Conservation (phyloP, 2,888 invertebrate genomes). For the Escarpia spicata region DNA sequence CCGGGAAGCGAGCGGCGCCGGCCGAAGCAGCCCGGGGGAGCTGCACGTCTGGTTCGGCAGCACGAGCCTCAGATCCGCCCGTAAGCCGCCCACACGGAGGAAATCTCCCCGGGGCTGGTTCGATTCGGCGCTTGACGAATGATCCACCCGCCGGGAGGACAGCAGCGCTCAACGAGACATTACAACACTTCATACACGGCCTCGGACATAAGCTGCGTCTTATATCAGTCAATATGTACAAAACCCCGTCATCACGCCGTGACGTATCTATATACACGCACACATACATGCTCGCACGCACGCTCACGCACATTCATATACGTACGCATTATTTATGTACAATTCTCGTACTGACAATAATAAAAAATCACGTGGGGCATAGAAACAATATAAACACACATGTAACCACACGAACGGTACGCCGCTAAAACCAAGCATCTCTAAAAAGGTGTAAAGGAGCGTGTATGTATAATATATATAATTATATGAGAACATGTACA, state of each 20-base stretch:
- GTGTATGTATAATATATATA: not conserved
- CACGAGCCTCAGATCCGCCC: not conserved
- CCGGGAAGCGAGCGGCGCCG: not conserved
- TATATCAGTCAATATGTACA: conserved; percentile 8
- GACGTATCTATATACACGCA: not conserved
- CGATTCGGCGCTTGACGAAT: not conserved
- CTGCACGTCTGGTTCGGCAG: not conserved
- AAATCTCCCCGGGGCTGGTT: not conserved
- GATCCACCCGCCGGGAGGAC: not conserved
- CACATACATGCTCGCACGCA: not conserved
- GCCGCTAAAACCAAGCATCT: not conserved
- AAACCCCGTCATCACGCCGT: conserved; percentile 1
- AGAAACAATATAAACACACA: conserved; percentile 16
- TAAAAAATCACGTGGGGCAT: conserved; percentile 6
- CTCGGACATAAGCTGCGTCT: conserved; percentile 9
- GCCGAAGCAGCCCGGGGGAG: not conserved
- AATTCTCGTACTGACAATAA: conserved; percentile 16
- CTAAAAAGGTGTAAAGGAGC: conserved; percentile 4
- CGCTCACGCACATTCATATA: not conserved
- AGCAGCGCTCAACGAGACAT: not conserved
- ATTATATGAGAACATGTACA: not conserved
- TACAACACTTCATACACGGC: not conserved
- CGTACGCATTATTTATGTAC: not conserved
- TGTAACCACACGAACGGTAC: not conserved
- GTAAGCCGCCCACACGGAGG: not conserved